Evolutionary conservation across 2,888 invertebrate genomes (phyloP).

Genomic region (Tipula unca): DNA sequence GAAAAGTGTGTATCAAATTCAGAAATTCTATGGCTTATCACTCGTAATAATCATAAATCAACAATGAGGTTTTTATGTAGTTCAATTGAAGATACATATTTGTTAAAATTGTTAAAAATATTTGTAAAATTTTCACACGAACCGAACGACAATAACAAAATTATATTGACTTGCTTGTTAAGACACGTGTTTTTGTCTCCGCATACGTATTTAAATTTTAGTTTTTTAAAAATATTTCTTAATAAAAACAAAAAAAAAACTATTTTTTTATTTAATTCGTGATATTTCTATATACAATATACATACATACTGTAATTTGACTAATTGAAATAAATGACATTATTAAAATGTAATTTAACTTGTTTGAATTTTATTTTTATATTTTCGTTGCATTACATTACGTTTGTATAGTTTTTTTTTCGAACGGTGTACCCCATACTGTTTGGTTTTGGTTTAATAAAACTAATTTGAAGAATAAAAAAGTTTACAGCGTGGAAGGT

Average conservation of each 20-base stretch:
- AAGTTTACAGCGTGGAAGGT: not conserved
- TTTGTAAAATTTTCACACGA: not conserved
- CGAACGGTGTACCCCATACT: not conserved
- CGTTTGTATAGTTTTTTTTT: not conserved
- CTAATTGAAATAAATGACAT: not conserved
- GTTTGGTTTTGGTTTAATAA: not conserved
- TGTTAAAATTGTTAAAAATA: not conserved
- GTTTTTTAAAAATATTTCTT: not conserved
- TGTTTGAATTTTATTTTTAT: not conserved
- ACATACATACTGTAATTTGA: not conserved
- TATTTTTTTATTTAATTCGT: not conserved
- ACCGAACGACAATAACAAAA: not conserved
- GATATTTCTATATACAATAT: not conserved
- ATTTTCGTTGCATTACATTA: not conserved
- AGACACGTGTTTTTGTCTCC: not conserved
- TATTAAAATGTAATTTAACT: not conserved
- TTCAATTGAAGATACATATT: too few relatives aligned
- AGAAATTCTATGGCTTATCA: too few relatives aligned
- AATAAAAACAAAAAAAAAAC: not conserved
- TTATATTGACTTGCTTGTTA: not conserved
- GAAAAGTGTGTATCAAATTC: too few relatives aligned
- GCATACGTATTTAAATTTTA: not conserved
- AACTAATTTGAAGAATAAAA: not conserved
- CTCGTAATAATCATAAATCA: too few relatives aligned
- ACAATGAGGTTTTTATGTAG: too few relatives aligned